Evolutionary conservation across 1,140 invertebrate genomes (phyloP).

Genomic region (Leptinotarsa texana): DNA sequence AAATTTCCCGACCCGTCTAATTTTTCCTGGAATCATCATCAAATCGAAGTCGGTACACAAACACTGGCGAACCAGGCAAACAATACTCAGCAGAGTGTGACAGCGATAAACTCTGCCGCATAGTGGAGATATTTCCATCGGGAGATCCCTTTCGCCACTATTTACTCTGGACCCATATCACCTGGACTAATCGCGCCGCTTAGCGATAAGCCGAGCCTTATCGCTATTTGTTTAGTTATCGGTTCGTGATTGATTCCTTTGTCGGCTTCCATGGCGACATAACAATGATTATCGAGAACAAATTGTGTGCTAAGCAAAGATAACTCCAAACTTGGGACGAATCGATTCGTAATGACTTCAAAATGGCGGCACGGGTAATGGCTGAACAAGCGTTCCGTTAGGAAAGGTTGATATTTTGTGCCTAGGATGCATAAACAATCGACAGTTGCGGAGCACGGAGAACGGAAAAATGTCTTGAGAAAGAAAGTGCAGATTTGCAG

Average conservation of each 20-base stretch:
- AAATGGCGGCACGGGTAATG: conserved; percentile 27
- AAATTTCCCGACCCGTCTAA: too few relatives aligned
- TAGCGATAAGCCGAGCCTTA: conserved; percentile 40
- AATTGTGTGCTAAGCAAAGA: conserved; percentile 39
- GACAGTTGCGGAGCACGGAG: background rate
- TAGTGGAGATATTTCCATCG: background rate
- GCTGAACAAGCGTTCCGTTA: background rate
- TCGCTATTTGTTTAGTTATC: conserved; percentile 42
- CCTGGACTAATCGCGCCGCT: conserved; percentile 38
- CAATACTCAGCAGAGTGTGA: background rate
- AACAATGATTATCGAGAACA: conserved; percentile 42
- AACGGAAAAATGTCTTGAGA: too few relatives aligned
- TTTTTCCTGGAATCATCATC: too few relatives aligned
- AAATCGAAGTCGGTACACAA: background rate
- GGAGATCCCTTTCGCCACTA: conserved; percentile 23
- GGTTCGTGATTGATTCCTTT: conserved; percentile 42
- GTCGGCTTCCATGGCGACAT: conserved; percentile 44
- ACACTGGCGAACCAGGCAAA: background rate
- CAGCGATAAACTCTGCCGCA: background rate
- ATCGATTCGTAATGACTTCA: conserved; percentile 1
- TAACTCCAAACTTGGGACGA: conserved; percentile 26
- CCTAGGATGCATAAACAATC: background rate
- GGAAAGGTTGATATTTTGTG: background rate
- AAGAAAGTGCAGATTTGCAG: too few relatives aligned
- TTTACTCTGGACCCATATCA: conserved; percentile 33